Base-by-base conservation (phyloP, 2,888 invertebrate species). In the Trissolcus japonicus region DNA sequence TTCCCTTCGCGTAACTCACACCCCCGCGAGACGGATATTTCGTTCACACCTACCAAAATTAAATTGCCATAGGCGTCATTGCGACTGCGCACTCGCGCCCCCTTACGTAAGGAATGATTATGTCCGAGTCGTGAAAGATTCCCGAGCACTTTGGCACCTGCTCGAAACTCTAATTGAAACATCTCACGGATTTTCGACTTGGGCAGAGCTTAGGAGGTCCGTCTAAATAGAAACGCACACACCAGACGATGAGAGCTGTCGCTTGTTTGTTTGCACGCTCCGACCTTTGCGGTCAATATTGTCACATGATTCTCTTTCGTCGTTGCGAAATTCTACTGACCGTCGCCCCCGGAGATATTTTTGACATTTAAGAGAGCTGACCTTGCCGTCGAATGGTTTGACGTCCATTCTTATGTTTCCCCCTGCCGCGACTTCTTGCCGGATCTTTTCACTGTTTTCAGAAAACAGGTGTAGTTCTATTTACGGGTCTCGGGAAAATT, bases 1-100 rank as follows among this genome's bases (percentile, higher is more conserved):
- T 66, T 61, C 63, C 25, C 57, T 35, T 68, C 11, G 51, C n/a
- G 48, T 62, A 53, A 67, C 68, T 69, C 75, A 51, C 78, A 79
- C 80, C 78, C 79, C 68, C 80, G 59, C 80, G 48, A 67, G 76
- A 53, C 77, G 59, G 79, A 78, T 79, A 79, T 83, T 83, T 85
- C 82, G 86, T 88, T 88, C 85, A 86, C 87, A 88, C 87, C 88
- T 87, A 85, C 84, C 82, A 77, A 84, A 84, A 85, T 85, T 83
- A 35, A 35, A 84, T 86, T 83, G 82, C 83, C 83, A 85, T 83
- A 83, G 84, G 84, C 83, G 83, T 83, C 83, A 80, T 81, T 82
- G 82, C 84, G 87, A 83, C 83, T 84, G 86, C 86, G 84, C 79
- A 78, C 67, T 80, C 78, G 74, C 79, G n/a, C 19, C 61, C 55